Evolutionary conservation across 2,888 invertebrate species (phyloP), one percentile per base, ranked within the genome.

Genomic region (Drosophila nigricruria): DNA sequence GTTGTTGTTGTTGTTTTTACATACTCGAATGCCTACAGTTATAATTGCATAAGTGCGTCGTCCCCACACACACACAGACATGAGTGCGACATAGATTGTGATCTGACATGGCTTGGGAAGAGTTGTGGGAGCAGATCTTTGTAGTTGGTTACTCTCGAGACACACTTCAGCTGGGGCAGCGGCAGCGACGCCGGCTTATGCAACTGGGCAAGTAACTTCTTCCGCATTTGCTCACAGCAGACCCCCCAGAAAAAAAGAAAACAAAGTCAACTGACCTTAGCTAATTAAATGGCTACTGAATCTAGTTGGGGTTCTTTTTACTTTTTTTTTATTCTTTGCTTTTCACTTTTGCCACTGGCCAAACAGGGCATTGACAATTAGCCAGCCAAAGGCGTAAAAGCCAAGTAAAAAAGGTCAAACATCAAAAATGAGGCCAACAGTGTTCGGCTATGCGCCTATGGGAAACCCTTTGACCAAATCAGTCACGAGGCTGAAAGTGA

Each of bases 21-120:
- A 77, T 77, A 77, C 78, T 71, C 78, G 71, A 78, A 77, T 80
- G 80, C 73, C 81, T 73, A 73, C 84, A 86, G 87, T 83, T 83
- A 81, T 86, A 83, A 83, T 85, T 88, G 80, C 80, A 88, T 80
- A 84, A 83, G 84, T 83, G 83, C 85, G 86, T 78, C 85, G 86
- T 78, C 66, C 56, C 47, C 64, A 45, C 57, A 43, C 68, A 36
- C 62, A 53, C 34, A 58, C 27, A 61, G 27, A 30, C 25, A 27
- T 16, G 38, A 71, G 71, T 76, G 73, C 59, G 67, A 79, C 79
- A 79, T 43, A 77, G 79, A 79, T 77, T 67, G 70, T 23, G 38
- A 77, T 74, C 74, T 63, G 59, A 59, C 58, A 62, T 58, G 34
- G 57, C 49, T 58, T 77, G 74, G 64, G 58, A 74, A 71, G 66